Evolutionary conservation across 2,797 vertebrate genomes (phyloP).

Genomic region (Sebastolobus alascanus): DNA sequence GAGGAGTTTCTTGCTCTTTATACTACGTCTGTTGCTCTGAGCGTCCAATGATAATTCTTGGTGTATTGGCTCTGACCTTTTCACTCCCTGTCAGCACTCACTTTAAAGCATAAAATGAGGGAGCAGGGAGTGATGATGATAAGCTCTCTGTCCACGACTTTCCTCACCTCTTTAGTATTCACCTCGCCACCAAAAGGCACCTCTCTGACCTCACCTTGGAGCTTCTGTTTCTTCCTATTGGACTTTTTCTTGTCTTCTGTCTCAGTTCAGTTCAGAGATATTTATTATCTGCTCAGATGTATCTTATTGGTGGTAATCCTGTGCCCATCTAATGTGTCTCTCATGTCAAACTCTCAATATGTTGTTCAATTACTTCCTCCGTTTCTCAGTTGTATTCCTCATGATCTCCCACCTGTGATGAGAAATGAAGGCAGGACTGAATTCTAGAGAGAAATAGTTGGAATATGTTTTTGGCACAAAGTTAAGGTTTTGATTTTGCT

Average conservation of each 20-base stretch:
- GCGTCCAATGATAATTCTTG: no score
- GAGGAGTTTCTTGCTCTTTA: no score
- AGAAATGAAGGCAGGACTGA: background rate
- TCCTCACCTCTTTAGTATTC: constrained; percentile 24
- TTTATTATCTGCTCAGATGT: background rate
- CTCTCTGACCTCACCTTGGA: constrained; percentile 5
- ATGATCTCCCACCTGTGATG: background rate
- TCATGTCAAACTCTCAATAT: background rate
- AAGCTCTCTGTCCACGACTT: background rate
- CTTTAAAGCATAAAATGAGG: constrained; percentile 10
- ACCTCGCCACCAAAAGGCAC: background rate
- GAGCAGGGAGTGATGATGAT: background rate
- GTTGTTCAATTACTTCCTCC: background rate
- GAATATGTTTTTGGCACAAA: background rate
- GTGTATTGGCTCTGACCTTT: constrained; percentile 3
- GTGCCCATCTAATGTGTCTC: background rate
- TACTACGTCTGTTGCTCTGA: no score
- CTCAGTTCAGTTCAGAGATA: background rate
- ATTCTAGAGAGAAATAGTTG: background rate
- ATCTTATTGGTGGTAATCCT: background rate
- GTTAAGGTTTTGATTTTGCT: background rate
- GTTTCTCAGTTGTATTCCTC: background rate
- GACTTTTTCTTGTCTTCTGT: no score
- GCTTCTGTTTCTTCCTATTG: no score
- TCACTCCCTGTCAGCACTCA: background rate